Percentiles rank a stretch among this genome's conserved stretches.
These are phyloP conservation scores for Panthera tigris DNA, from an alignment of 2,113 vertebrate species.

Conservation along the genomic window DNA sequence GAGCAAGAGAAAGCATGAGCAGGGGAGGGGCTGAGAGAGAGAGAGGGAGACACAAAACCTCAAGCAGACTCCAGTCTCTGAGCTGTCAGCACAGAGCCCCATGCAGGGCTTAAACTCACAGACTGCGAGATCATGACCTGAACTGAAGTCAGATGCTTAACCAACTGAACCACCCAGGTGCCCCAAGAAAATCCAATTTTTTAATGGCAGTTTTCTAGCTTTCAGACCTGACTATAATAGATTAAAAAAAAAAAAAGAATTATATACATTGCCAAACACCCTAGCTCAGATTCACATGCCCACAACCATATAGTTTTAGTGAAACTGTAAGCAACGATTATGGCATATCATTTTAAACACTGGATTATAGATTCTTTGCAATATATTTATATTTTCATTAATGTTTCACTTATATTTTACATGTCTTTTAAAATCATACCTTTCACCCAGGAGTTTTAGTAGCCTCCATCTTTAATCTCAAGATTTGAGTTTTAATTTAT, in stretches of 20 bases:
- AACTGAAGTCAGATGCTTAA: no score
- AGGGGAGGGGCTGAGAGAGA: no score
- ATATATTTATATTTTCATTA: not conserved
- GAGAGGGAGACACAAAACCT: no score
- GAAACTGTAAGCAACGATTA: not conserved
- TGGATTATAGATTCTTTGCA: not conserved
- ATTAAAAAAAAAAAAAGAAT: not conserved
- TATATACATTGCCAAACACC: not conserved
- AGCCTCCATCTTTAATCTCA: not conserved
- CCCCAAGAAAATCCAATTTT: not conserved
- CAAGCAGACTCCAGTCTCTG: no score
- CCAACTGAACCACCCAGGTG: no score
- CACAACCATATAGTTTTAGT: not conserved
- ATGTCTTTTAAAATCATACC: not conserved
- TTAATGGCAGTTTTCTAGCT: not conserved
- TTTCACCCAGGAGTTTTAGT: not conserved
- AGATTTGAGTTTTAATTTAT: not conserved
- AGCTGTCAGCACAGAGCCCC: no score
- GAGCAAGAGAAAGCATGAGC: no score
- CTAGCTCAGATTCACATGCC: not conserved
- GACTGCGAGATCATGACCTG: no score
- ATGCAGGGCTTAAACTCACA: no score
- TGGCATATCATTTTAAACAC: not conserved
- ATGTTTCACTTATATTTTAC: not conserved
- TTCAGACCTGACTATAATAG: not conserved